Evolutionary conservation across 2,888 invertebrate species (phyloP), one percentile per base, ranked within the genome.

Genomic region (Heliconius charithonia): DNA sequence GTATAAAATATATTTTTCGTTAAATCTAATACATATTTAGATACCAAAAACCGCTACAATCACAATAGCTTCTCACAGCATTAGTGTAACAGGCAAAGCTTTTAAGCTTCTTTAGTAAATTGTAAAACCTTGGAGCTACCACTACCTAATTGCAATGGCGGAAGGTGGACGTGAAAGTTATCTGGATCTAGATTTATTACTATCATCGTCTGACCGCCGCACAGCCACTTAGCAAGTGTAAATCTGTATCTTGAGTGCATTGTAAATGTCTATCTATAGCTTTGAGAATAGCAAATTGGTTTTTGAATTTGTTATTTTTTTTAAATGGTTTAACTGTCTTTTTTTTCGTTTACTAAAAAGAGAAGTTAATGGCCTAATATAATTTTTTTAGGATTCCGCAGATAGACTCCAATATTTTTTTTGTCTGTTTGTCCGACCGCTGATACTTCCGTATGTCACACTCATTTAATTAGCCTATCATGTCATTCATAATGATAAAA

Each of bases 161-260:
- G 82, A 82, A 82, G 82, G 77, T 79, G 77, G 76, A 82, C 79
- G 80, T 82, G 81, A 82, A 82, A 82, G 82, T 79, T 81, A 80
- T 83, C 80, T 81, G 32, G 69, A 81, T 82, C 83, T 79, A 73
- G 80, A 82, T 83, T 83, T 83, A 83, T 83, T 80, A 79, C 81
- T 66, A 80, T 82, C 82, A 78, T 79, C 81, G 74, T 69, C 79
- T 80, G 77, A 72, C 82, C 80, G 77, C 80, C 69, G 76, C 81
- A 66, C 59, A 77, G 75, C 81, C 82, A 81, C 82, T 81, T 81
- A 80, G 78, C 75, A 73, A 78, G 82, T 82, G 82, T 81, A 82
- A 79, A 82, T 82, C 77, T 78, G 77, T 75, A 78, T 80, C 78
- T 78, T 74, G 45, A 51, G 37, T 32, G 56, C 37, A 73, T 65